Conservation (phyloP, 2,888 invertebrate species). For the Ypsolopha sequella region DNA sequence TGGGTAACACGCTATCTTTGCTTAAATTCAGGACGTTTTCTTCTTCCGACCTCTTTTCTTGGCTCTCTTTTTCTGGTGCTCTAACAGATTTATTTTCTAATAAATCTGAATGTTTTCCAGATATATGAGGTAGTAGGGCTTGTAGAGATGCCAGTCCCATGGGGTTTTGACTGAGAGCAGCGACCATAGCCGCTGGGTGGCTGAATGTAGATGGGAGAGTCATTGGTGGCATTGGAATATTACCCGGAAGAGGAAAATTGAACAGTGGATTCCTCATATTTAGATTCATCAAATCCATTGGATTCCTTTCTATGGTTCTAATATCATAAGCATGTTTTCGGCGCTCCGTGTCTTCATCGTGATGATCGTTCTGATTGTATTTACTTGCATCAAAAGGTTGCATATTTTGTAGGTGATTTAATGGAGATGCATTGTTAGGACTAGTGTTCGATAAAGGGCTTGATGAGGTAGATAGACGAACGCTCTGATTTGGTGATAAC, state of each 20-base stretch:
- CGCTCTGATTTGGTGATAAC: slow-evolving; percentile 49
- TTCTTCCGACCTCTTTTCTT: slow-evolving; percentile 40
- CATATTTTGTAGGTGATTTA: slow-evolving; percentile 94
- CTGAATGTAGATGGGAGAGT: slow-evolving; percentile 64
- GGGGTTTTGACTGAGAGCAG: slow-evolving; percentile 71
- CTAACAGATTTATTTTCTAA: slow-evolving; percentile 49
- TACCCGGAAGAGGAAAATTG: slow-evolving; percentile 70
- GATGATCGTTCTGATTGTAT: slow-evolving; percentile 39
- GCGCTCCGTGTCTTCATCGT: slow-evolving; percentile 46
- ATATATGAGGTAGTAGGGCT: slow-evolving; percentile 73
- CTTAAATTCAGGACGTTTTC: slow-evolving; percentile 60
- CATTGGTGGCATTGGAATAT: slow-evolving; percentile 72
- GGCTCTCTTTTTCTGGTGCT: slow-evolving; percentile 32
- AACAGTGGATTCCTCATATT: slow-evolving; percentile 74
- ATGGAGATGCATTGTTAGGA: slow-evolving; percentile 79
- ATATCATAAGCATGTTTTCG: slow-evolving; percentile 61
- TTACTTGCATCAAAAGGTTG: slow-evolving; percentile 95
- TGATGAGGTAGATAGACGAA: slow-evolving; percentile 57
- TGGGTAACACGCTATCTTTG: slow-evolving; percentile 46
- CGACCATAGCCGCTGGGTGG: slow-evolving; percentile 76
- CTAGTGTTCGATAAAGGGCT: slow-evolving; percentile 65
- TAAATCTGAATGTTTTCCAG: slow-evolving; percentile 53
- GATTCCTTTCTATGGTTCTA: slow-evolving; percentile 44
- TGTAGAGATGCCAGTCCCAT: slow-evolving; percentile 74
- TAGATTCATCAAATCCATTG: slow-evolving; percentile 73